Evolutionary conservation across 2,113 vertebrate genomes (phyloP), one percentile per base, ranked within the genome.

Genomic region (Malurus alboscapulatus): DNA sequence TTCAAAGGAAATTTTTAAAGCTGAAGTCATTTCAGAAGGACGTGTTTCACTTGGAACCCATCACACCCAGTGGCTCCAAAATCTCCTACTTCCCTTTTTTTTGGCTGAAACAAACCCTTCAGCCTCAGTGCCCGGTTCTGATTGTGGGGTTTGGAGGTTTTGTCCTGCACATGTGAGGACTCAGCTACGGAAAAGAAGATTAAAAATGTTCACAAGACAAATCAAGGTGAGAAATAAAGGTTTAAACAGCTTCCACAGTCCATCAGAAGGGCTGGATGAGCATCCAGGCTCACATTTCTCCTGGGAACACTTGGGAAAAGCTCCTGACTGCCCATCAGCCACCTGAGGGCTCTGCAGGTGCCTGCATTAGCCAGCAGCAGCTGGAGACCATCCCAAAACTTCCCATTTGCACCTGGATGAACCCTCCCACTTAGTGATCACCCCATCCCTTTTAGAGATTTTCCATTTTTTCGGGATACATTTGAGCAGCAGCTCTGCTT

Each of bases 151-250:
- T 61, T 69, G 36, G 32, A 69, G 68, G 61, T 10, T 80, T 61
- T 16, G 16, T 14, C n/a, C 25, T 29, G n/a, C 8, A n/a, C 63
- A 34, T 25, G 42, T 19, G 66, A 91, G 30, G 25, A 36, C 51
- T 57, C 67, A 44, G 2, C 32, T 42, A 6, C 2, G 15, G 10
- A 4, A n/a, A 38, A 47, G 7, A 0, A 3, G 2, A 36, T 19
- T 40, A 10, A 45, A 74, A 69, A 17, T 1, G 14, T 21, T 62
- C 34, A 9, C 0, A 18, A 40, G 30, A 36, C 36, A 55, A 73
- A 88, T 5, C 55, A 48, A 44, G 17, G 17, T 3, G 29, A 48
- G 48, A 59, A 72, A 82, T 7, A 42, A 51, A 47, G 17, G 32
- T 17, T 11, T 0, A 25, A 25, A 17, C 3, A 24, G 20, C 36